Percentiles rank a stretch among this genome's conserved stretches.
These are phyloP conservation scores for Serilophus lunatus DNA, from an alignment of 2,113 vertebrate species.

Conservation along the genomic window DNA sequence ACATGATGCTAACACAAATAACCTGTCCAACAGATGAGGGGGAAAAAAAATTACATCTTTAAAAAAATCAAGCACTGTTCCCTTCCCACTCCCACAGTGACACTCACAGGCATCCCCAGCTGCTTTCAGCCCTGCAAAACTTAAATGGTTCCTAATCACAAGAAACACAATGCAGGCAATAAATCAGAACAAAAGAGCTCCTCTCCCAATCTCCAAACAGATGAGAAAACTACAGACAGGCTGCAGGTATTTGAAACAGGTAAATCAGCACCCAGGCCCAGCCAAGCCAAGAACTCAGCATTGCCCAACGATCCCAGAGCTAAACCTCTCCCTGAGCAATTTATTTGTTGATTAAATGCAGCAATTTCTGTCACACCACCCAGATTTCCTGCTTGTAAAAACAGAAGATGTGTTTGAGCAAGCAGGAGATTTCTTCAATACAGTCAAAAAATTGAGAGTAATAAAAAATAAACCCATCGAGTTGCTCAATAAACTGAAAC, in stretches of 20 bases:
- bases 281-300: not conserved
- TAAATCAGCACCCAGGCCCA: not conserved
- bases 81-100: not conserved
- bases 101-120: not conserved
- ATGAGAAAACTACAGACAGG: not conserved
- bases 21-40: not conserved
- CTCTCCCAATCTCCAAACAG: not conserved
- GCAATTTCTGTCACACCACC: slow-evolving; percentile 23
- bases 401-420: slow-evolving; percentile 8
- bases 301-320: not conserved
- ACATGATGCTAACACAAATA: not conserved
- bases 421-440: not conserved
- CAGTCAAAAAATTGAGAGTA: not conserved
- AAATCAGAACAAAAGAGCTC: slow-evolving; percentile 20
- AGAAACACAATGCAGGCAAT: slow-evolving; percentile 3
- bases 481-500: slow-evolving; percentile 36
- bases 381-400: not conserved
- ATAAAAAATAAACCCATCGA: not conserved
- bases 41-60: not conserved
- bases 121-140: not conserved
- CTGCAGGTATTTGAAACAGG: not conserved
- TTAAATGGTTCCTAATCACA: not conserved
- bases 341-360: slow-evolving; percentile 18
- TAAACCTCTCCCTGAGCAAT: slow-evolving; percentile 25
- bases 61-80: not conserved